phyloP scores from a whole-genome alignment of 1,140 invertebrate genomes.

The Argopecten irradians region DNA sequence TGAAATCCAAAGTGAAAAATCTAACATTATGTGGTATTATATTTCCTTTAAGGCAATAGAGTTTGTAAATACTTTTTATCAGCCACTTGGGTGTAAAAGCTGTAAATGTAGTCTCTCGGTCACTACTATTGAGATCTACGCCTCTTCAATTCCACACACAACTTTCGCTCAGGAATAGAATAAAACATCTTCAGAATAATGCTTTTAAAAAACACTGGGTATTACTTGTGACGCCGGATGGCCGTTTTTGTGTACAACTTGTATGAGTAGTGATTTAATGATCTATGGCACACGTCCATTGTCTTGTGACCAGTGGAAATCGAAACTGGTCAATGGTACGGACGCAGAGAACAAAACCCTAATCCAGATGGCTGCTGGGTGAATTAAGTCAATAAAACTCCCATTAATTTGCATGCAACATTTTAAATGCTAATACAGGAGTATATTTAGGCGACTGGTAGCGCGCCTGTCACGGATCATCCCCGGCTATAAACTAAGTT shows the following conservation, averaged over 20 bases:
- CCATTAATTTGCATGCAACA: constrained; percentile 17
- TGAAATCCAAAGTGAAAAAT: neutral
- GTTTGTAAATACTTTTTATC: neutral
- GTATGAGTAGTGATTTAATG: constrained; percentile 5
- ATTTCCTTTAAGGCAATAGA: neutral
- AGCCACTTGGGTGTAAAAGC: neutral
- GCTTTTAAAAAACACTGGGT: constrained; percentile 17
- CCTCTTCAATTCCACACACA: neutral
- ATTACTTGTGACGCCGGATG: constrained; percentile 13
- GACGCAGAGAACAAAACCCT: neutral
- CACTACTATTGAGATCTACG: neutral
- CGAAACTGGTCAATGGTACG: constrained; percentile 11
- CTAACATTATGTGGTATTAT: neutral
- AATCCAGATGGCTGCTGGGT: constrained; percentile 14
- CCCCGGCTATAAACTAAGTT: neutral
- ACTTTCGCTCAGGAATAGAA: neutral
- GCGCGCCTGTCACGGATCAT: neutral
- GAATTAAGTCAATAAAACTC: constrained; percentile 3
- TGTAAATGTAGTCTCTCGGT: neutral
- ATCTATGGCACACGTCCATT: neutral
- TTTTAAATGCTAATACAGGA: constrained; percentile 5
- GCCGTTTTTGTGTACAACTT: neutral
- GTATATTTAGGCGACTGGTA: constrained; percentile 3
- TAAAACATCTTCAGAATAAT: constrained; percentile 18
- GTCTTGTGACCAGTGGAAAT: constrained; percentile 15